phyloP scores from a whole-genome alignment of 2,113 vertebrate species.

The Macrotus californicus region DNA sequence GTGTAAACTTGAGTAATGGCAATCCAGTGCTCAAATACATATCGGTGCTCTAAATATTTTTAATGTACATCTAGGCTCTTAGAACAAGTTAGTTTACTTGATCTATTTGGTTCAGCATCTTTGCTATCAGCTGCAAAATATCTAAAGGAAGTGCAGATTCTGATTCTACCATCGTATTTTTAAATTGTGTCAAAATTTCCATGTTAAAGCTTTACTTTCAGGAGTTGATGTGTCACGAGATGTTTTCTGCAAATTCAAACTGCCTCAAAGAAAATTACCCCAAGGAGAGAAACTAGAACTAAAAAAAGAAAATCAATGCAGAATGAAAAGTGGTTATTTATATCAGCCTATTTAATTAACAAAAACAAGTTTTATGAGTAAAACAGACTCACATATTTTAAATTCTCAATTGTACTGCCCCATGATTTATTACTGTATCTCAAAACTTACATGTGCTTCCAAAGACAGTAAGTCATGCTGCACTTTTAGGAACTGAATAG shows the following conservation, averaged over 20 bases:
- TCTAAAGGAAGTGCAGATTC: neutral
- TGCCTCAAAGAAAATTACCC: neutral
- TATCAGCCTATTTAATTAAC: neutral
- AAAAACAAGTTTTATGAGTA: slow-evolving; percentile 12
- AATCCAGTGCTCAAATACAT: neutral
- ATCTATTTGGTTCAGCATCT: neutral
- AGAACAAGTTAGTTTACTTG: neutral
- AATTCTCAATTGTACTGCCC: neutral
- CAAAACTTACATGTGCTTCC: neutral
- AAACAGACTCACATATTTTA: neutral
- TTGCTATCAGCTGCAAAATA: neutral
- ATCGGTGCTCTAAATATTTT: neutral
- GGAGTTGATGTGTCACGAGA: neutral
- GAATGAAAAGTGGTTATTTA: neutral
- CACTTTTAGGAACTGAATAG: neutral
- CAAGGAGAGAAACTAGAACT: neutral
- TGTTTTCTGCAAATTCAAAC: slow-evolving; percentile 37
- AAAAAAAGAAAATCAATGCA: neutral
- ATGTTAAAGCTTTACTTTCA: neutral
- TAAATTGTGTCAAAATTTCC: slow-evolving; percentile 43
- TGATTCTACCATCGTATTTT: neutral
- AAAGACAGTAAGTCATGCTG: neutral
- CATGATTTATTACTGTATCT: neutral
- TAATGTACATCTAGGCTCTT: neutral
- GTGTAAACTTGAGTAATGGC: neutral